phyloP scores from a whole-genome alignment of 2,113 vertebrate genomes.

The Rhinopithecus roxellana region DNA sequence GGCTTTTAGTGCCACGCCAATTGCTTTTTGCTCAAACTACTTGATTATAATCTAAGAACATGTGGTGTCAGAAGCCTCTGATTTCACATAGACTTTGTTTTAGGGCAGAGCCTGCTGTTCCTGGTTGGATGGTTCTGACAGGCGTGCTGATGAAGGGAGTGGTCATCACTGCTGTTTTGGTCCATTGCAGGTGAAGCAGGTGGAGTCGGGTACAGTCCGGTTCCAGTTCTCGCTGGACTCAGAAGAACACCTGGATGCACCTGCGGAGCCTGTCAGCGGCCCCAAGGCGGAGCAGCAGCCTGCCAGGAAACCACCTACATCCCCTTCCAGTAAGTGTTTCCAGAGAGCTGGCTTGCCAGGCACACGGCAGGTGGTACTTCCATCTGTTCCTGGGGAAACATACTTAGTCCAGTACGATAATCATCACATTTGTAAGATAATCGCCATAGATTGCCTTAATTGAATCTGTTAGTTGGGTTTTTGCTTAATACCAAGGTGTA shows the following conservation, averaged over 20 bases:
- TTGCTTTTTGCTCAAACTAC: not conserved
- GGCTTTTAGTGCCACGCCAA: not conserved
- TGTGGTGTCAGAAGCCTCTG: not conserved
- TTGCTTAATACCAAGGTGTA: not conserved
- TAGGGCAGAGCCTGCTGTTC: accelerated
- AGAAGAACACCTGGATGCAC: conserved; percentile 76
- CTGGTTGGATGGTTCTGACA: accelerated
- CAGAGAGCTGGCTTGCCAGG: conserved; percentile 37
- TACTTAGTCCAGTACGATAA: accelerated
- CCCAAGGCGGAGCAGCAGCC: conserved; percentile 65
- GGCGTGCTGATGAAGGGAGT: too few relatives aligned
- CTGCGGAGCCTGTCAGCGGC: conserved; percentile 29
- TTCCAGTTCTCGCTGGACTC: conserved; percentile 85
- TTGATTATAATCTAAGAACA: not conserved
- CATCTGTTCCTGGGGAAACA: not conserved
- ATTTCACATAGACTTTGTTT: not conserved
- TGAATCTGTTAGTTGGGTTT: not conserved
- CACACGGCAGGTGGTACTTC: not conserved
- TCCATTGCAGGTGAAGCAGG: conserved; percentile 78
- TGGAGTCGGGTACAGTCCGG: conserved; percentile 85
- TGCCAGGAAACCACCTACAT: conserved; percentile 76
- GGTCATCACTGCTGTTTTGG: not conserved
- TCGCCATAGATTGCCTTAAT: not conserved
- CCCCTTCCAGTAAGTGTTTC: conserved; percentile 83
- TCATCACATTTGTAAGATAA: not conserved